Percentiles rank a stretch among this genome's conserved stretches.
These are phyloP conservation scores for Apeltes quadracus DNA, from an alignment of 2,113 vertebrate species.

Conservation along the genomic window DNA sequence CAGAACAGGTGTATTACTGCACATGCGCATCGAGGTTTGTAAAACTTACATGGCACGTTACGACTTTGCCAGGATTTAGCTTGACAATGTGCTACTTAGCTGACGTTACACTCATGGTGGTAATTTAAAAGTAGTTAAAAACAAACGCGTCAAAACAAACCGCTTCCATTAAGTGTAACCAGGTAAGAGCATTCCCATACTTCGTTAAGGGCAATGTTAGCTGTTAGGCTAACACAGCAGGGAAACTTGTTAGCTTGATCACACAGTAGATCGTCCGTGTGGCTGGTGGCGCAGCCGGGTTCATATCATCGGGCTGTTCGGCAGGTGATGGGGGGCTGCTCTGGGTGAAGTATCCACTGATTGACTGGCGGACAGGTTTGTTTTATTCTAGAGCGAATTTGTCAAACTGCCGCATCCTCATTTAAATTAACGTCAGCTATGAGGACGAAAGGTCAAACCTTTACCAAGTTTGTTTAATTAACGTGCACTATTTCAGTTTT, in stretches of 20 bases:
- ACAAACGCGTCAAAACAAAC: background rate
- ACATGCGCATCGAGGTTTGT: slow-evolving; percentile 38
- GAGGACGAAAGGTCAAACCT: slow-evolving; percentile 16
- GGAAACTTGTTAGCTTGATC: slow-evolving; percentile 49
- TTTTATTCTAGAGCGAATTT: background rate
- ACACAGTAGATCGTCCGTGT: background rate
- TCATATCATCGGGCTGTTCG: background rate
- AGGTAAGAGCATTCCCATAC: slow-evolving; percentile 50
- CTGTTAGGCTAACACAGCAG: slow-evolving; percentile 18
- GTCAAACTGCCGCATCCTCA: background rate
- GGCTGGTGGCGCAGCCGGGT: background rate
- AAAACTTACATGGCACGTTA: slow-evolving; percentile 11
- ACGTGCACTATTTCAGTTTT: background rate
- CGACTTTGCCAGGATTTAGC: slow-evolving; percentile 41
- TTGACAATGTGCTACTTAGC: slow-evolving; percentile 16
- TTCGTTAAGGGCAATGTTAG: background rate
- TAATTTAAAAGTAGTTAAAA: background rate
- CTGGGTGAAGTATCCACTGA: background rate
- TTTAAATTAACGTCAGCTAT: background rate
- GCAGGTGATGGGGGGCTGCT: background rate
- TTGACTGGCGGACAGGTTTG: background rate
- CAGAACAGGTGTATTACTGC: background rate
- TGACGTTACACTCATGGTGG: slow-evolving; percentile 8
- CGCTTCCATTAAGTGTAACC: background rate
- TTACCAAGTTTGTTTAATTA: background rate